A percentile compares a stretch with the other conserved stretches of the same genome.
phyloP scores from a whole-genome alignment of 2,113 vertebrate genomes.

The Mixornis gularis region DNA sequence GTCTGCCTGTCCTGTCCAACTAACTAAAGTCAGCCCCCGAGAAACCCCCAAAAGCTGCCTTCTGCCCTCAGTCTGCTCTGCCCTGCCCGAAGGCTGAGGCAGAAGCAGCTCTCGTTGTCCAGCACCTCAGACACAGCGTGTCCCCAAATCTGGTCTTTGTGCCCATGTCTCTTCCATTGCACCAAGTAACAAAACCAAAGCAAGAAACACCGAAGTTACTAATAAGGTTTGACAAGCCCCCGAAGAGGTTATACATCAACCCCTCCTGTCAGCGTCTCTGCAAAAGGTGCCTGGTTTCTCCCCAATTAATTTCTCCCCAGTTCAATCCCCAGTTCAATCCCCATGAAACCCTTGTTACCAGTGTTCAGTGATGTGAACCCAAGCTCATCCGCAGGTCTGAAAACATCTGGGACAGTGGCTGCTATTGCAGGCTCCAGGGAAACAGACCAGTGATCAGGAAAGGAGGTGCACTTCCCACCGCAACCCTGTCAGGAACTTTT shows the following conservation, averaged over 20 bases:
- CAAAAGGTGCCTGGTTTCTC: background rate
- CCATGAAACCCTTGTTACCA: accelerated
- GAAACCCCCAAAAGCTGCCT: accelerated
- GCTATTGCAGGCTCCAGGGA: background rate
- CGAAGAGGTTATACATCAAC: accelerated
- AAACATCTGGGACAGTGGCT: too few species aligned
- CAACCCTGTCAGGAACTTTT: background rate
- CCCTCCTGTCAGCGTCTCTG: accelerated
- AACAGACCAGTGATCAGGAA: background rate
- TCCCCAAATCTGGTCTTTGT: accelerated
- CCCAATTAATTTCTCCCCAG: background rate
- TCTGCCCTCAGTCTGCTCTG: accelerated
- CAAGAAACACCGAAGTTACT: too few species aligned
- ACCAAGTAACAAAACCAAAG: background rate
- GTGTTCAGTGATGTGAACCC: background rate
- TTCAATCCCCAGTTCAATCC: background rate
- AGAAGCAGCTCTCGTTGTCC: background rate
- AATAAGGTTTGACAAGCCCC: accelerated
- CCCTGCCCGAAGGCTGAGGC: accelerated
- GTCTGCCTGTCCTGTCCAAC: accelerated
- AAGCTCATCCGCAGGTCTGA: background rate
- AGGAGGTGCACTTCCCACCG: background rate
- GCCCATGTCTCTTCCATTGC: accelerated
- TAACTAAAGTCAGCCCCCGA: background rate
- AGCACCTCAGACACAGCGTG: accelerated